A percentile compares a stretch with the other conserved stretches of the same genome.
phyloP scores from a whole-genome alignment of 2,113 vertebrate genomes.

The Paedocypris sp. region DNA sequence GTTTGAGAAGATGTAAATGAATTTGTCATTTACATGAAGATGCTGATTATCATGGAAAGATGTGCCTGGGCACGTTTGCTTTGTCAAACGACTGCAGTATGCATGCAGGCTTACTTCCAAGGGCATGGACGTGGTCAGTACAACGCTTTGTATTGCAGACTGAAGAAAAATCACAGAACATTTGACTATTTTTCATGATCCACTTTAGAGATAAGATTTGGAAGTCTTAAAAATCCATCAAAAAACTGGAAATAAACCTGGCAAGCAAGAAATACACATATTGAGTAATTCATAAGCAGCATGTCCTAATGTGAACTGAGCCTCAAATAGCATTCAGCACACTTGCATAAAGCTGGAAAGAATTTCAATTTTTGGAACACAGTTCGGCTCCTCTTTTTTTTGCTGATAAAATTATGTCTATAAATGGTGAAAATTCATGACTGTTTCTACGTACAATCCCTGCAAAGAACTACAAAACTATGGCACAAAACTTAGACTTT shows the following conservation, averaged over 20 bases:
- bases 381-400: not conserved
- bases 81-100: not conserved
- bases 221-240: no score
- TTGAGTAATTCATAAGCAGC: not conserved
- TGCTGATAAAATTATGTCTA: not conserved
- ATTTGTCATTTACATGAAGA: not conserved
- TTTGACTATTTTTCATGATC: not conserved
- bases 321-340: not conserved
- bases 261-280: not conserved
- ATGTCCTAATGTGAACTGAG: not conserved
- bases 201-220: not conserved
- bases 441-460: not conserved
- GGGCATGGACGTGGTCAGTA: not conserved
- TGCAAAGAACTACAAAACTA: no score
- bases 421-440: not conserved
- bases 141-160: not conserved
- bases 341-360: not conserved
- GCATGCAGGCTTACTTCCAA: not conserved
- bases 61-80: not conserved
- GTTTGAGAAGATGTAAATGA: not conserved
- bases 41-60: not conserved
- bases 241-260: not conserved
- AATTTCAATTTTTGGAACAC: not conserved
- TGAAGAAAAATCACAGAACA: not conserved
- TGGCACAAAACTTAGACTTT: no score